phyloP scores from a whole-genome alignment of 2,797 vertebrate genomes.

The Characodon lateralis region DNA sequence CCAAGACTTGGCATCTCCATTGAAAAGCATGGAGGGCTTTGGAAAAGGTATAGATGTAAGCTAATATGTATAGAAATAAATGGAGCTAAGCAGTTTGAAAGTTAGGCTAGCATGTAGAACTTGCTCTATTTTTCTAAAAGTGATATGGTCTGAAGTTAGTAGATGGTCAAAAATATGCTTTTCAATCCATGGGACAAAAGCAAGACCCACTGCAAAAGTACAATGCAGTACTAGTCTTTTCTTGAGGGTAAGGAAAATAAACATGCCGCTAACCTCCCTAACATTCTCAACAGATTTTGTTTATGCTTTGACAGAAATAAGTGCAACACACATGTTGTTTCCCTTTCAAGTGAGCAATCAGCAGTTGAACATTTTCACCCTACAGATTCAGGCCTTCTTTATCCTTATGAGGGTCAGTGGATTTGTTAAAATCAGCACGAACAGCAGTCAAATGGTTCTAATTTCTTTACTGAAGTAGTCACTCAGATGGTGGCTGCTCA shows the following conservation, averaged over 20 bases:
- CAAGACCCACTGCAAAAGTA: neutral
- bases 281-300: neutral
- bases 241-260: neutral
- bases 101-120: too few relatives aligned
- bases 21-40: too few relatives aligned
- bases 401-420: conserved; percentile 30
- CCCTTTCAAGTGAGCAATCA: conserved; percentile 13
- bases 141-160: neutral
- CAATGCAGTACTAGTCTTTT: neutral
- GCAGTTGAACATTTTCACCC: conserved; percentile 28
- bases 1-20: too few relatives aligned
- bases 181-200: neutral
- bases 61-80: too few relatives aligned
- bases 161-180: neutral
- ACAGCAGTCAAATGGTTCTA: conserved; percentile 6
- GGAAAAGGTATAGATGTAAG: too few relatives aligned
- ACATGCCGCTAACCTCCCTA: neutral
- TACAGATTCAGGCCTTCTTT: conserved; percentile 18
- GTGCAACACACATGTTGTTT: neutral
- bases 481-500: conserved; percentile 33
- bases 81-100: too few relatives aligned
- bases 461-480: conserved; percentile 22
- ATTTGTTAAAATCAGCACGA: conserved; percentile 40
- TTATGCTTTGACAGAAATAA: neutral
- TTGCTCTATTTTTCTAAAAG: neutral